Evolutionary conservation across 2,797 vertebrate genomes (phyloP), one percentile per base, ranked within the genome.

Genomic region (Protonibea diacanthus): DNA sequence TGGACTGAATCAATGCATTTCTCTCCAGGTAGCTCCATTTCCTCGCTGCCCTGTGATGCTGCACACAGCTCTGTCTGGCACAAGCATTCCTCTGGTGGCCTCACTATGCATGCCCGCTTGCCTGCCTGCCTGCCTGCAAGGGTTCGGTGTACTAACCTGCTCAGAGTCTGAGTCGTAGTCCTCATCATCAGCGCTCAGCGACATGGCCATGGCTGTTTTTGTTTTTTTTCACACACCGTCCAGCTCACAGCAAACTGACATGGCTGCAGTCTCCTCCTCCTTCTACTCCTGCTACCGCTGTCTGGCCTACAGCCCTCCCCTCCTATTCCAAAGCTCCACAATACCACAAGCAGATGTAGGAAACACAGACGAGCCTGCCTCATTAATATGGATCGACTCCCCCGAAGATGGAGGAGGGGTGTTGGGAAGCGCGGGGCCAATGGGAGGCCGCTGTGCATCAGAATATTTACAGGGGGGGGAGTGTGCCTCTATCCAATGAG

Each of bases 141-240:
- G 87, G 78, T 82, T 89, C 49, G 52, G 78, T 62, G 85, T 79
- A 89, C 96, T 92, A 92, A 97, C 97, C 96, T 97, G 97, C 92
- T 98, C 97, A 84, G 96, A 94, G 91, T 97, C 97, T 71, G 97
- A 97, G 85, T 98, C 97, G 94, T 97, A 98, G 93, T 97, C 97
- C 91, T 98, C 97, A 94, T 98, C 97, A 87, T 98, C 97, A 82
- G 97, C 96, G 92, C 97, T 97, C 94, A 97, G 95, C 93, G 97
- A 97, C 96, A 98, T 97, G 94, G 97, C 96, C 97, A 98, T 97
- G 91, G 93, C 96, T 95, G 91, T 38, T 42, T 38, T 42, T 77
- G 55, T 67, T 11, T 51, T 59, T 44, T 95, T 95, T 96, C 95
- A 96, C 93, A 94, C 94, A 91, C 93, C 92, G 93, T 95, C 95